phyloP scores from a whole-genome alignment of 1,140 invertebrate species.

The Dinothrombium tinctorium region DNA sequence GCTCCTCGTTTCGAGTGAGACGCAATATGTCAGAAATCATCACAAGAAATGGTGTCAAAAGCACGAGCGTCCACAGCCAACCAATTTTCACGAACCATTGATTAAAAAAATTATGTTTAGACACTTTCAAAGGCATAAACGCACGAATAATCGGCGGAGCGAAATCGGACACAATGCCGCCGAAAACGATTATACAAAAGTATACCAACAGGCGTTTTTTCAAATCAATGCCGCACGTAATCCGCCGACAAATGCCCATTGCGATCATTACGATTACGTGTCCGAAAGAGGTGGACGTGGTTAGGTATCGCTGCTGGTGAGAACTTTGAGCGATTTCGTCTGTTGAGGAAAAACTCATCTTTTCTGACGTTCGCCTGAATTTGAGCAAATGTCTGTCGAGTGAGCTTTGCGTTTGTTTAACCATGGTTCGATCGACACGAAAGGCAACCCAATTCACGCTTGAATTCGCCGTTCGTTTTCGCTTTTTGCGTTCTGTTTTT shows the following conservation, averaged over 20 bases:
- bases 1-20: too few species aligned
- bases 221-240: slow-evolving; percentile 2
- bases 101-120: slow-evolving; percentile 69
- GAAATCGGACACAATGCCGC: slow-evolving; percentile 61
- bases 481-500: too few species aligned
- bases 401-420: too few species aligned
- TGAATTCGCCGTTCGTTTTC: too few species aligned
- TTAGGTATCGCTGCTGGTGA: not conserved
- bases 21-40: not conserved
- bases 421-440: too few species aligned
- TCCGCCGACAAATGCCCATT: slow-evolving; percentile 8
- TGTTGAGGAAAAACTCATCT: too few species aligned
- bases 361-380: too few species aligned
- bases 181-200: slow-evolving; percentile 34
- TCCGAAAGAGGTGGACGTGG: not conserved
- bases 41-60: slow-evolving; percentile 39
- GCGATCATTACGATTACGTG: slow-evolving; percentile 1
- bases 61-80: slow-evolving; percentile 70
- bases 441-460: too few species aligned
- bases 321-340: too few species aligned
- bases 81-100: slow-evolving; percentile 78
- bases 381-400: too few species aligned
- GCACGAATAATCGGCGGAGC: slow-evolving; percentile 20
- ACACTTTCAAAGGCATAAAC: slow-evolving; percentile 34
- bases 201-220: slow-evolving; percentile 5